These are phyloP conservation scores for Sebastes melanostomus DNA, from an alignment of 2,797 vertebrate species.

Conservation along the genomic window DNA sequence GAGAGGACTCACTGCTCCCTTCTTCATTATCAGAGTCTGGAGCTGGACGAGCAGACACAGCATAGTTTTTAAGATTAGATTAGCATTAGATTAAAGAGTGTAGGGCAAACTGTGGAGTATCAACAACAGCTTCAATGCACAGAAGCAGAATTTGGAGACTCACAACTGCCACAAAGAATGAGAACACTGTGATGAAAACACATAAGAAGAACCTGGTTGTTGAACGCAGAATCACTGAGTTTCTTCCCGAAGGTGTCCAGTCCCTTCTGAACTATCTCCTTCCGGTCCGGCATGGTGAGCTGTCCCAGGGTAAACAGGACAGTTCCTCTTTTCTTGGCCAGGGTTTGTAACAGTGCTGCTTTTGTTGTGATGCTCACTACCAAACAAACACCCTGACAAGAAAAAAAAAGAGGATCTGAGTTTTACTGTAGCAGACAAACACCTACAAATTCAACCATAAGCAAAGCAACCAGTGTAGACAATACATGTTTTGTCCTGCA, in stretches of 20 bases:
- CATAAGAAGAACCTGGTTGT: slow-evolving; percentile 85
- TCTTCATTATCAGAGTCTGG: slow-evolving; percentile 87
- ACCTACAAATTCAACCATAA: not conserved
- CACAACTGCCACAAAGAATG: not conserved
- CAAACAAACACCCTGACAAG: slow-evolving; percentile 82
- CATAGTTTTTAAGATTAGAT: not conserved
- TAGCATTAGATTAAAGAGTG: not conserved
- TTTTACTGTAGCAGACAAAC: not conserved
- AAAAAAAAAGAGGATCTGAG: not conserved
- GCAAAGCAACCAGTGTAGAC: not conserved
- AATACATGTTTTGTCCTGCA: not conserved
- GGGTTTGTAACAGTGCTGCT: slow-evolving; percentile 73
- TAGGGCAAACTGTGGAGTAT: not conserved
- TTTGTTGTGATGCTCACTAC: slow-evolving; percentile 82
- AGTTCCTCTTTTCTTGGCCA: slow-evolving; percentile 73
- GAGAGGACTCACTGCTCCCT: slow-evolving; percentile 85
- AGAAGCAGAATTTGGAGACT: not conserved
- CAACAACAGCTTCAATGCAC: not conserved
- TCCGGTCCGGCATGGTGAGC: slow-evolving; percentile 81
- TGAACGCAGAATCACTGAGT: slow-evolving; percentile 89
- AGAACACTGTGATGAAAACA: not conserved
- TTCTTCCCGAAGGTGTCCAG: slow-evolving; percentile 89
- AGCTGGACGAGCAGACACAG: slow-evolving; percentile 76
- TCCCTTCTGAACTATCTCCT: slow-evolving; percentile 82
- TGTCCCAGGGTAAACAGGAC: slow-evolving; percentile 77